These are phyloP conservation scores for Willowsia nigromaculata DNA, from an alignment of 2,888 invertebrate genomes.

Conservation along the genomic window DNA sequence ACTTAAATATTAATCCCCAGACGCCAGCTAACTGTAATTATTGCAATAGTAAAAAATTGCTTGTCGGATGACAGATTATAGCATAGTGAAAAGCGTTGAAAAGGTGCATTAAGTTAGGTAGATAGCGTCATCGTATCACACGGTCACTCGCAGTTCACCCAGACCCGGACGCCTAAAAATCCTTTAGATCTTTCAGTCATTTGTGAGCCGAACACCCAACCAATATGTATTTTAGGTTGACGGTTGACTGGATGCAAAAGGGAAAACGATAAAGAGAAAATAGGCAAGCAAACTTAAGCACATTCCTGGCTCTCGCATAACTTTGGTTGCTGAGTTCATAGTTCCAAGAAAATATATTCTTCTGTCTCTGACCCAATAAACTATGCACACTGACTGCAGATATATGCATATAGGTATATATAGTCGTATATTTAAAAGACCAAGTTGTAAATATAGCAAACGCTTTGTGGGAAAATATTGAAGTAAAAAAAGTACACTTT, in stretches of 20 bases:
- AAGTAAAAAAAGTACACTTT: not conserved
- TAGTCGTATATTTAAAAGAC: not conserved
- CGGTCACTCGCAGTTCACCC: no score
- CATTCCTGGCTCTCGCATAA: not conserved
- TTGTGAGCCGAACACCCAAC: no score
- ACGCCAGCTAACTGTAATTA: no score
- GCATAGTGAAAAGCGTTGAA: no score
- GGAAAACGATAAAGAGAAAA: constrained; percentile 24
- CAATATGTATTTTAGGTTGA: constrained; percentile 13
- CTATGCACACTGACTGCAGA: not conserved
- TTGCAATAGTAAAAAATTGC: no score
- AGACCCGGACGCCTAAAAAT: no score
- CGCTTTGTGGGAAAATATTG: not conserved
- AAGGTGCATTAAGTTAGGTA: no score
- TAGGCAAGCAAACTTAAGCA: constrained; percentile 1
- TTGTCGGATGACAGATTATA: no score
- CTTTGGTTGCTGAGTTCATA: not conserved
- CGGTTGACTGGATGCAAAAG: constrained; percentile 60
- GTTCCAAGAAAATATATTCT: not conserved
- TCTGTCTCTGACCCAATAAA: not conserved
- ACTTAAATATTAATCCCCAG: no score
- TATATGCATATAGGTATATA: not conserved
- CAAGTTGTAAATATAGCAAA: not conserved
- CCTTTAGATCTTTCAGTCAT: no score
- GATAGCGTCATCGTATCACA: no score